A percentile compares a stretch with the other conserved stretches of the same genome.
Conservation (phyloP, 2,113 vertebrate species). For the Atractosteus spatula region DNA sequence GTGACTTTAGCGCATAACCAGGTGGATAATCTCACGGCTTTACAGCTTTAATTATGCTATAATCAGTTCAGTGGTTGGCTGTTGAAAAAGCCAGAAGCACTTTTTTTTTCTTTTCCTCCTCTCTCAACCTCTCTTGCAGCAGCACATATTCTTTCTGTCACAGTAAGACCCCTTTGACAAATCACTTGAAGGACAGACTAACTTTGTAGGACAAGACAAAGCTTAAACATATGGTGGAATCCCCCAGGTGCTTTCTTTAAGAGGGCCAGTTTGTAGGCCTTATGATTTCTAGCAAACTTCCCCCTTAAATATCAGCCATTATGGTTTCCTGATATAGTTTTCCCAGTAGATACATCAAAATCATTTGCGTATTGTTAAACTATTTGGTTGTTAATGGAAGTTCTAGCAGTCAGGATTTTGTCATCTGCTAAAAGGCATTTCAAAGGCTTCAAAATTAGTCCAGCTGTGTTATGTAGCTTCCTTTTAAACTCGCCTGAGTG, state of each 20-base stretch:
- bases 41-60: conserved; percentile 97
- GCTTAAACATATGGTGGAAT: conserved; percentile 90
- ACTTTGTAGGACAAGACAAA: conserved; percentile 97
- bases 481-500: too few species aligned
- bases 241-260: conserved; percentile 78
- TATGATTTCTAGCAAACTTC: conserved; percentile 18
- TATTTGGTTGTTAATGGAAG: conserved; percentile 16
- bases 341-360: conserved; percentile 19
- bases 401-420: conserved; percentile 9
- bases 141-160: conserved; percentile 66
- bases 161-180: conserved; percentile 81
- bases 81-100: conserved; percentile 61
- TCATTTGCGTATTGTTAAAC: conserved; percentile 18
- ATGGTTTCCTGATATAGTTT: conserved; percentile 23
- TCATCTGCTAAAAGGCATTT: conserved; percentile 18
- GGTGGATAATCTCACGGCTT: conserved; percentile 98
- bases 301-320: conserved; percentile 30
- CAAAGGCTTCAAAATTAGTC: not conserved
- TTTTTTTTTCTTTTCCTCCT: conserved; percentile 22
- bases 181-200: conserved; percentile 93
- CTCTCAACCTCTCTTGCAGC: conserved; percentile 22
- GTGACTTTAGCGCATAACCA: conserved; percentile 90
- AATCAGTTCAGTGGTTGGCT: conserved; percentile 95
- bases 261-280: conserved; percentile 45
- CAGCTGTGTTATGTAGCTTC: not conserved